Evolutionary conservation across 2,113 vertebrate genomes (phyloP), one percentile per base, ranked within the genome.

Genomic region (Azemiops feae): DNA sequence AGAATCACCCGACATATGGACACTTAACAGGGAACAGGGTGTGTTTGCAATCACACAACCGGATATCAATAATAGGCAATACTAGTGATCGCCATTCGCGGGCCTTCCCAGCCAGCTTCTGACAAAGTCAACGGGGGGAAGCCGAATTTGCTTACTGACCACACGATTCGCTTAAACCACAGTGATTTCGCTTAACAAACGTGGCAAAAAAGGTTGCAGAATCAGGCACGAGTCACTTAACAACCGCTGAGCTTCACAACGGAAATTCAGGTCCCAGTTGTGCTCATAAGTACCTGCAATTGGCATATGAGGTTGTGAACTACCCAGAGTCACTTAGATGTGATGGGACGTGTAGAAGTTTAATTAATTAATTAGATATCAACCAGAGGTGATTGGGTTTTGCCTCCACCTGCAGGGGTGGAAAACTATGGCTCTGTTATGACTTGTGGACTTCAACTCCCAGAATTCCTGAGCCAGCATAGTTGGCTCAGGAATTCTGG

Each of bases 211-310:
- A n/a, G 60, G 30, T n/a, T 1, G 30, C 5, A 2, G 4, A 69
- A 69, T n/a, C 0, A 4, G 12, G 30, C 1, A 12, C 0, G 2
- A 69, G n/a, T 69, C 0, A n/a, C 27, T 64, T 30, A 64, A 14
- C 57, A 25, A 58, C 2, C 2, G 23, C 23, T 58, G 23, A 25
- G 25, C 25, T 60, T 10, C 9, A 60, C 30, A n/a, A n/a, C 4
- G 0, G 30, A 16, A 69, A 69, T 69, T n/a, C 64, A n/a, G 30
- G 12, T 69, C 64, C 30, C 64, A n/a, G 12, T 69, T 69, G 64
- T 69, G 30, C 1, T 30, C 14, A 1, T 58, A n/a, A 16, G 64
- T 69, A n/a, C 4, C 60, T 16, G 1, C 12, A 5, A 5, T 69
- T 14, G 60, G 30, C 64, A n/a, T n/a, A n/a, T 69, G 27, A 16